Percentiles rank a stretch among this genome's conserved stretches.
These are phyloP conservation scores for Coracopsis vasa DNA, from an alignment of 2,113 vertebrate species.

Conservation along the genomic window DNA sequence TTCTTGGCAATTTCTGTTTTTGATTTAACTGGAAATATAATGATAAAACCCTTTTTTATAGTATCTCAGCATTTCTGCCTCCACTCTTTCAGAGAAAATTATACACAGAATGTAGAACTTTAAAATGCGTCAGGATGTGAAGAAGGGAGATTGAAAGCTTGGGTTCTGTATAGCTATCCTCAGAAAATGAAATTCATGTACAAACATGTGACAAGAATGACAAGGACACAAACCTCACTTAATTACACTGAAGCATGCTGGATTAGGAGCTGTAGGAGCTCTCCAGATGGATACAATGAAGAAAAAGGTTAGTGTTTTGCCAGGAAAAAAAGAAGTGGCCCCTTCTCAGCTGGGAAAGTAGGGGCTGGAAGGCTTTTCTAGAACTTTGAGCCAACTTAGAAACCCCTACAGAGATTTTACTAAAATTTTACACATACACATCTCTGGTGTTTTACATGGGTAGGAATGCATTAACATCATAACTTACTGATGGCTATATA, in stretches of 20 bases:
- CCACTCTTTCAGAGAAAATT: not conserved
- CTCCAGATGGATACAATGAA: not conserved
- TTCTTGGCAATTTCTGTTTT: not conserved
- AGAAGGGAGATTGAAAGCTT: not conserved
- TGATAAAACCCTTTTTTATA: not conserved
- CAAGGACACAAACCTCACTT: not conserved
- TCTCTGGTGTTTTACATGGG: not conserved
- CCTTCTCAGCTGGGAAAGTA: not conserved
- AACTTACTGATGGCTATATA: not conserved
- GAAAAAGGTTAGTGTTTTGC: not conserved
- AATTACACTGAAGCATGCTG: not conserved
- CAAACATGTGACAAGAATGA: not conserved
- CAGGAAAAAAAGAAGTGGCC: not conserved
- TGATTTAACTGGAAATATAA: not conserved
- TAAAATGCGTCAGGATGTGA: not conserved
- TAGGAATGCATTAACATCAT: not conserved
- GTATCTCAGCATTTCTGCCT: not conserved
- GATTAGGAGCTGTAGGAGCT: not conserved
- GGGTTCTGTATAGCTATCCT: not conserved
- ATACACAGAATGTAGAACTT: not conserved
- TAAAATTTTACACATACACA: not conserved
- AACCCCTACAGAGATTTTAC: not conserved
- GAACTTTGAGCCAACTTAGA: not conserved
- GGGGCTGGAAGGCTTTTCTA: not conserved
- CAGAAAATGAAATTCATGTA: not conserved